Conservation (phyloP, 2,797 vertebrate species). For the Spatula clypeata region DNA sequence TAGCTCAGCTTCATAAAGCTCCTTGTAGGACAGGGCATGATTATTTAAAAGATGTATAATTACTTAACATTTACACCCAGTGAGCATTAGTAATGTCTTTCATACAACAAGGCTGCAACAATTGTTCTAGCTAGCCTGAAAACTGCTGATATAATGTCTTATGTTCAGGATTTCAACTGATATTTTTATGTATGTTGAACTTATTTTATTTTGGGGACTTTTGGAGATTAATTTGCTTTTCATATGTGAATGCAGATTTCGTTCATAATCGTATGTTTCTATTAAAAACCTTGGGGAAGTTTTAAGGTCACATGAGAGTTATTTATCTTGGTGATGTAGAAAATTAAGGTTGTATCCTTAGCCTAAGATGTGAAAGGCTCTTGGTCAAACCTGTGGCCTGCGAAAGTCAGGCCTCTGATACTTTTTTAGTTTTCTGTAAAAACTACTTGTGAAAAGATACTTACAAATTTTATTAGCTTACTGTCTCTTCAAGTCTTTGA, state of each 20-base stretch:
- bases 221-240: not conserved
- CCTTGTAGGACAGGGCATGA: not conserved
- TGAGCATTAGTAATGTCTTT: not conserved
- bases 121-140: not conserved
- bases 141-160: not conserved
- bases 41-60: not conserved
- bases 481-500: not conserved
- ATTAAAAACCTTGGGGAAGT: not conserved
- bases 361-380: not conserved
- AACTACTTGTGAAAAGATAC: not conserved
- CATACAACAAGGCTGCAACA: not conserved
- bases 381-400: not conserved
- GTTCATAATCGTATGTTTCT: not conserved
- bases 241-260: not conserved
- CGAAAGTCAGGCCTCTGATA: not conserved
- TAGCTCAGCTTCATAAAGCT: not conserved
- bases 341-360: not conserved
- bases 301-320: not conserved
- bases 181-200: not conserved
- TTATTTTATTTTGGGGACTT: not conserved
- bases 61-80: not conserved
- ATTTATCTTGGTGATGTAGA: not conserved
- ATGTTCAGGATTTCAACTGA: not conserved
- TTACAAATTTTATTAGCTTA: not conserved
- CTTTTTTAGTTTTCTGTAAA: not conserved